phyloP scores from a whole-genome alignment of 2,797 vertebrate species.

The Sarcoramphus papa region DNA sequence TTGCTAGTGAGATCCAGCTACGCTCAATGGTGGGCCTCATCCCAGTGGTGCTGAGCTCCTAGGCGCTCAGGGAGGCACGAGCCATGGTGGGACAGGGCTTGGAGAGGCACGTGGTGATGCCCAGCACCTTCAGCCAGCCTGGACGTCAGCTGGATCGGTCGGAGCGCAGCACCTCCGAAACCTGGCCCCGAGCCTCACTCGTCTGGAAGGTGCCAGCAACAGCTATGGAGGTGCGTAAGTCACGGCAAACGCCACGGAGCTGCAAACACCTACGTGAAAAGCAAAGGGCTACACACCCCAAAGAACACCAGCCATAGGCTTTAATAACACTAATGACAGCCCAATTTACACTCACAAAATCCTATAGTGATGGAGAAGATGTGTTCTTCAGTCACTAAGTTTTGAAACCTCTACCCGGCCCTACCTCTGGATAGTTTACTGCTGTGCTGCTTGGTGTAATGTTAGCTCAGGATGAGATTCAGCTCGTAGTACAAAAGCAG shows the following conservation, averaged over 20 bases:
- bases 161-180: rapidly evolving
- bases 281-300: neutral
- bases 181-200: rapidly evolving
- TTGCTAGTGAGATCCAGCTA: rapidly evolving
- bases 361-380: neutral
- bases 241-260: rapidly evolving
- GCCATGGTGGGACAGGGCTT: no score
- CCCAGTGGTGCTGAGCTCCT: rapidly evolving
- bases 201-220: neutral
- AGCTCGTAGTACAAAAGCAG: neutral
- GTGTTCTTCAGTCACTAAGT: neutral
- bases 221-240: rapidly evolving
- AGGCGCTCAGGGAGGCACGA: rapidly evolving
- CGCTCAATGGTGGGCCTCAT: neutral
- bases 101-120: neutral
- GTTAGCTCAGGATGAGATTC: neutral
- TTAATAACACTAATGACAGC: neutral
- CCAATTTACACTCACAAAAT: neutral
- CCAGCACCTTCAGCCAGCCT: neutral
- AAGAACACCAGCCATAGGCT: neutral
- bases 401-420: neutral
- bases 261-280: neutral
- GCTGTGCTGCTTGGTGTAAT: neutral
- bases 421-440: neutral
- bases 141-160: neutral